These are phyloP conservation scores for Gymnoscopelus microlampas DNA, from an alignment of 2,797 vertebrate genomes.

Conservation along the genomic window DNA sequence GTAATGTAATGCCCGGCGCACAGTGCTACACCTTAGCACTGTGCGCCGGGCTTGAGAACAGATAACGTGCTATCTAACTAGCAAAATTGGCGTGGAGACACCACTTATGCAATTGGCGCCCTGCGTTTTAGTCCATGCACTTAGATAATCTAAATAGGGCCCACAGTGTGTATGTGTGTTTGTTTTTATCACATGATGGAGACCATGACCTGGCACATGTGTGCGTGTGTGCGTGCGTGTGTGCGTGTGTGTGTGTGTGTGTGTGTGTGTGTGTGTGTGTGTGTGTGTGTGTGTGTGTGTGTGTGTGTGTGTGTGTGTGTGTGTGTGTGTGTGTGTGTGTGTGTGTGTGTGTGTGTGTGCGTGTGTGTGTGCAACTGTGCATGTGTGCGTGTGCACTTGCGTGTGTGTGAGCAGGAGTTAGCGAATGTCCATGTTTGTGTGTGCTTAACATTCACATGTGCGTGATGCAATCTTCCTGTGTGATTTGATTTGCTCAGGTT, in stretches of 20 bases:
- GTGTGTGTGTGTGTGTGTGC: not conserved
- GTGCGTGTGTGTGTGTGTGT: slow-evolving; percentile 4
- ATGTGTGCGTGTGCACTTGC: not conserved
- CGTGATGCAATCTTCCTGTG: not conserved
- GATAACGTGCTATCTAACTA: not conserved
- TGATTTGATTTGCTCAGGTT: slow-evolving; percentile 70
- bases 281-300: not conserved
- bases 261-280: not conserved
- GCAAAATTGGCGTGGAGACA: too few relatives aligned
- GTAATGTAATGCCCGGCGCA: too few relatives aligned
- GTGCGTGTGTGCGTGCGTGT: slow-evolving; percentile 1
- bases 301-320: not conserved
- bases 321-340: not conserved
- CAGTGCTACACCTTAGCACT: too few relatives aligned
- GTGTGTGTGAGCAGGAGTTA: not conserved
- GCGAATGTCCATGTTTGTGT: not conserved
- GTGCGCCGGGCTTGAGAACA: slow-evolving; percentile 32
- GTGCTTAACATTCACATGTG: not conserved
- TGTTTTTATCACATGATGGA: too few relatives aligned
- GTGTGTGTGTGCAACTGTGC: not conserved
- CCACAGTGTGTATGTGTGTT: too few relatives aligned
- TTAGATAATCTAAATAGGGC: too few relatives aligned
- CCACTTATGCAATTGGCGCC: too few relatives aligned
- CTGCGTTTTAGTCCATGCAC: too few relatives aligned
- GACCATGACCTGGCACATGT: not conserved